Conservation (phyloP, 2,888 invertebrate genomes). For the Crepidodera aurea region DNA sequence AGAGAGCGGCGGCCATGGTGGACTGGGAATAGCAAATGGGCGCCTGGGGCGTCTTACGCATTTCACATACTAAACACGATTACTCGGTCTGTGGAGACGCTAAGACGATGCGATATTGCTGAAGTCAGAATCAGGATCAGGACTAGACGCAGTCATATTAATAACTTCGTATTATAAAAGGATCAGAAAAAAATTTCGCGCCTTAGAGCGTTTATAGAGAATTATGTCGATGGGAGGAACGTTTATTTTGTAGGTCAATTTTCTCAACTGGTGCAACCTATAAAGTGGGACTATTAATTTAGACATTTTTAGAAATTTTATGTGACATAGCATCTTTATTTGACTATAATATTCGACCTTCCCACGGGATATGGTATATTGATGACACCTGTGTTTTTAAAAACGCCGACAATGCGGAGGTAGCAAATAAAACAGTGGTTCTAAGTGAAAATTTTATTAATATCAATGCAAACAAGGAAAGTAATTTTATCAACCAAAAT, state of each 20-base stretch:
- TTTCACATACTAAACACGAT: conserved; percentile 60
- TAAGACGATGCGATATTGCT: conserved; percentile 17
- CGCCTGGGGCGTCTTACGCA: conserved; percentile 59
- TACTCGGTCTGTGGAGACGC: conserved; percentile 59
- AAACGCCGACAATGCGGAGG: too few relatives aligned
- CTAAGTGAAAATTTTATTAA: too few relatives aligned
- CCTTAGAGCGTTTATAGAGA: conserved; percentile 21
- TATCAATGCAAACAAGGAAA: too few relatives aligned
- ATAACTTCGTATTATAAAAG: conserved; percentile 32
- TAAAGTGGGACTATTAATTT: too few relatives aligned
- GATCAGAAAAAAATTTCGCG: conserved; percentile 21
- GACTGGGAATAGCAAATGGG: conserved; percentile 56
- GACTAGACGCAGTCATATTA: conserved; percentile 32
- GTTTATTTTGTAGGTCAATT: conserved; percentile 4
- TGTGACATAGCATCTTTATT: too few relatives aligned
- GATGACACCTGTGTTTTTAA: too few relatives aligned
- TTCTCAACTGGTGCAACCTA: too few relatives aligned
- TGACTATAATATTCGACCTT: too few relatives aligned
- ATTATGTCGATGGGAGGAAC: conserved; percentile 3
- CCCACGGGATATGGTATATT: too few relatives aligned
- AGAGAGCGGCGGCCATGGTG: conserved; percentile 38
- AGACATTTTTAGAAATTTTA: too few relatives aligned
- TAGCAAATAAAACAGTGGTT: too few relatives aligned
- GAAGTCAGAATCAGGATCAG: conserved; percentile 16
- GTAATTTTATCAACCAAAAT: too few relatives aligned